These are phyloP conservation scores for Phlogophora meticulosa DNA, from an alignment of 2,888 invertebrate species.

Conservation along the genomic window DNA sequence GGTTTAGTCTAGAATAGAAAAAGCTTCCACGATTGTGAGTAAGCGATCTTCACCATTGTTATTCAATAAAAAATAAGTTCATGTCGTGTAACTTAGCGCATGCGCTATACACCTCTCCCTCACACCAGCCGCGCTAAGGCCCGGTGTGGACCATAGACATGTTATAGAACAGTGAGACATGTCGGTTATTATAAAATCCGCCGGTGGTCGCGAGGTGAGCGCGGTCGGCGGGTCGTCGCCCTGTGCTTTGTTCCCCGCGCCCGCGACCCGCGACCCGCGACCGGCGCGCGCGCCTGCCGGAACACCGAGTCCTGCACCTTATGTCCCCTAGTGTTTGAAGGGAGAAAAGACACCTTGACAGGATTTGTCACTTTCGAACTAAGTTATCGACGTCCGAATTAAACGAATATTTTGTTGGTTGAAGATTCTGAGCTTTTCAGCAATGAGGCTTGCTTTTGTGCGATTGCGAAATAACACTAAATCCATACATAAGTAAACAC, in stretches of 20 bases:
- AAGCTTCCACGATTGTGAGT: neutral
- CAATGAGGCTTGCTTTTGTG: neutral
- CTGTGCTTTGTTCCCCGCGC: constrained; percentile 83
- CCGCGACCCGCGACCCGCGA: constrained; percentile 57
- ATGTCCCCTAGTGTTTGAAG: constrained; percentile 70
- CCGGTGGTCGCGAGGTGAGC: constrained; percentile 73
- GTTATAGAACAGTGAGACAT: constrained; percentile 61
- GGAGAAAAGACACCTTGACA: constrained; percentile 51
- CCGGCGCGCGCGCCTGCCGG: constrained; percentile 60
- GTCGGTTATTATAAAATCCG: constrained; percentile 71
- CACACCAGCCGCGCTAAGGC: constrained; percentile 13
- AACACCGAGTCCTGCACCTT: constrained; percentile 66
- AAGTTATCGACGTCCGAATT: constrained; percentile 12
- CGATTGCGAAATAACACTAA: neutral
- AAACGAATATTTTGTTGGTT: neutral
- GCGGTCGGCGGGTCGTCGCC: constrained; percentile 82
- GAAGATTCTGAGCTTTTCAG: neutral
- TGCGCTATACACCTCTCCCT: constrained; percentile 20
- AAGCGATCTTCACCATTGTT: neutral
- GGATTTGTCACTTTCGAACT: constrained; percentile 25
- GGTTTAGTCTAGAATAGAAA: neutral
- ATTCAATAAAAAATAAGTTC: neutral
- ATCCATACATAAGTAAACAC: constrained; percentile 7
- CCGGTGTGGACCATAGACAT: constrained; percentile 40
- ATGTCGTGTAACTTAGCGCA: constrained; percentile 1